Evolutionary conservation across 2,888 invertebrate genomes (phyloP).

Genomic region (Leptarthrus brevirostris): DNA sequence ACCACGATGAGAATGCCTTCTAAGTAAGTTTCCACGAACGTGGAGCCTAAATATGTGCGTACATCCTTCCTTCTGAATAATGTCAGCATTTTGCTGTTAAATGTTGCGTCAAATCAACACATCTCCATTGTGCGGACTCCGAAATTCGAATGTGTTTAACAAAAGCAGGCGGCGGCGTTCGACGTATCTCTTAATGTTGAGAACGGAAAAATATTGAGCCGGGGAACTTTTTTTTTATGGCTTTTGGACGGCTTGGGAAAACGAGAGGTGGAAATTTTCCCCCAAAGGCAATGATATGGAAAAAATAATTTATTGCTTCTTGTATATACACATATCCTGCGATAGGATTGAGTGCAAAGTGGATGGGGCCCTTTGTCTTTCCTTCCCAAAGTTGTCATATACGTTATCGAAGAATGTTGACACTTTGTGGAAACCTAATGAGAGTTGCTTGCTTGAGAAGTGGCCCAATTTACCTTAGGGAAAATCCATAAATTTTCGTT

Average conservation of each 20-base stretch:
- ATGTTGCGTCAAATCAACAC: slow-evolving; percentile 9
- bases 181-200: neutral
- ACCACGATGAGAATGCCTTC: too few relatives aligned
- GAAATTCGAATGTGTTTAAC: neutral
- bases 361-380: neutral
- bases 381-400: neutral
- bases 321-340: neutral
- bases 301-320: neutral
- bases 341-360: neutral
- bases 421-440: neutral
- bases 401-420: neutral
- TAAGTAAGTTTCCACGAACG: too few relatives aligned
- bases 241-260: neutral
- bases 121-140: slow-evolving; percentile 1
- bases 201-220: neutral
- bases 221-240: neutral
- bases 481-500: neutral
- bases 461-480: neutral
- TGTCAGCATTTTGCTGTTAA: slow-evolving; percentile 6
- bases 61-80: neutral
- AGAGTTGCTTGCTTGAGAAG: neutral
- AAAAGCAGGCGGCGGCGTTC: neutral
- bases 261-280: neutral
- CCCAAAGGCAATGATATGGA: neutral
- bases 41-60: too few relatives aligned